These are phyloP conservation scores for Trinorchestia longiramus DNA, from an alignment of 1,140 invertebrate genomes.

Conservation along the genomic window DNA sequence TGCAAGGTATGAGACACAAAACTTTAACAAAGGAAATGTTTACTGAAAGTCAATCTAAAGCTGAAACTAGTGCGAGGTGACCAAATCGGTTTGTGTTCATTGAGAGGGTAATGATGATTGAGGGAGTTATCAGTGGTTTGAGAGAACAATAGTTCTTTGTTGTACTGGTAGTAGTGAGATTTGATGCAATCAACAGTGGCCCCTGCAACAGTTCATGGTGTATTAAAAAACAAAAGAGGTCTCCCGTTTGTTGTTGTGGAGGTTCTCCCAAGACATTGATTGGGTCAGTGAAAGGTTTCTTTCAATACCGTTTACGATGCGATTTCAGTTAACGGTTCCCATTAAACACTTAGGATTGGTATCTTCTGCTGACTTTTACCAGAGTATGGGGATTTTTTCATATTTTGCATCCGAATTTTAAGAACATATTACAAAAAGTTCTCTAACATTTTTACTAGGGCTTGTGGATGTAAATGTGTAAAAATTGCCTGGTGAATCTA, in stretches of 20 bases:
- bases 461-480: too few species aligned
- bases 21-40: not conserved
- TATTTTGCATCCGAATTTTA: too few species aligned
- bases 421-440: too few species aligned
- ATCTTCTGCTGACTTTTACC: too few species aligned
- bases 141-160: not conserved
- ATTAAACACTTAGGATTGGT: too few species aligned
- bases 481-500: too few species aligned
- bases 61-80: not conserved
- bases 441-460: too few species aligned
- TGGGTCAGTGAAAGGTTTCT: too few species aligned
- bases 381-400: too few species aligned
- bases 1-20: not conserved
- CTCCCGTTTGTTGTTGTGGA: not conserved
- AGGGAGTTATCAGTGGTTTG: too few species aligned
- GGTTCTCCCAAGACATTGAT: not conserved
- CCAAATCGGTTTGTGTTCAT: not conserved
- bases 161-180: not conserved
- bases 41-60: not conserved
- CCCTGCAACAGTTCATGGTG: not conserved
- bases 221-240: not conserved
- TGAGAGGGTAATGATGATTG: not conserved
- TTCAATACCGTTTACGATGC: too few species aligned
- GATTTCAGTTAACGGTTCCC: too few species aligned
- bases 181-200: not conserved